Percentiles rank a stretch among this genome's conserved stretches.
Evolutionary conservation across 2,113 vertebrate genomes (phyloP).

Genomic region (Stictonetta naevosa): DNA sequence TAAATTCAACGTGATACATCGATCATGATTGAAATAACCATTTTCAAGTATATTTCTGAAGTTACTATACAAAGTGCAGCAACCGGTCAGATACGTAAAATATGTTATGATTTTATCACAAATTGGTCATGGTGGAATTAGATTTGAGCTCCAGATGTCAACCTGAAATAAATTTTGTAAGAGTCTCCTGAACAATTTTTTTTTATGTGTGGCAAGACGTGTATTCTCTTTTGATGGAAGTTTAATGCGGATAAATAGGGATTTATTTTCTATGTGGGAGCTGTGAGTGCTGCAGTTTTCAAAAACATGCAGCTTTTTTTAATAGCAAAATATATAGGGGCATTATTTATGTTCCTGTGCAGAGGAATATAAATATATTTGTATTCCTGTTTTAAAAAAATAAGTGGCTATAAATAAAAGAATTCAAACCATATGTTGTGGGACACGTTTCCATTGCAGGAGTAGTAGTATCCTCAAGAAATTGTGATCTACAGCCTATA

Average conservation of each 20-base stretch:
- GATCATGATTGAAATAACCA: background rate
- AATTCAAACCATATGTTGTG: no score
- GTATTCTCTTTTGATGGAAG: background rate
- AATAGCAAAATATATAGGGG: background rate
- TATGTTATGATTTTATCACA: background rate
- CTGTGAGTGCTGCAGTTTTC: background rate
- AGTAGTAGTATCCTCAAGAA: no score
- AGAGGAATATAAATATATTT: no score
- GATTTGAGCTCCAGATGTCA: background rate
- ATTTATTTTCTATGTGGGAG: background rate
- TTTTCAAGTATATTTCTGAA: background rate
- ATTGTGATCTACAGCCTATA: no score
- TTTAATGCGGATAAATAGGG: background rate
- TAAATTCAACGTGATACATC: background rate
- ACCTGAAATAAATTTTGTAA: background rate
- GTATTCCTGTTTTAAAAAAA: no score
- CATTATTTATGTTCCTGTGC: background rate
- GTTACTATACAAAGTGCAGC: background rate
- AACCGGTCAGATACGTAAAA: background rate
- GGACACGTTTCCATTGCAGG: no score
- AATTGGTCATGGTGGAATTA: background rate
- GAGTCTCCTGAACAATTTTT: background rate
- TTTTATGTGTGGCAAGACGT: background rate
- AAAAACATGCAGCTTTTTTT: background rate
- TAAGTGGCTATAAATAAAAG: no score